Evolutionary conservation across 2,113 vertebrate genomes (phyloP).

Genomic region (Brachyhypopomus gauderio): DNA sequence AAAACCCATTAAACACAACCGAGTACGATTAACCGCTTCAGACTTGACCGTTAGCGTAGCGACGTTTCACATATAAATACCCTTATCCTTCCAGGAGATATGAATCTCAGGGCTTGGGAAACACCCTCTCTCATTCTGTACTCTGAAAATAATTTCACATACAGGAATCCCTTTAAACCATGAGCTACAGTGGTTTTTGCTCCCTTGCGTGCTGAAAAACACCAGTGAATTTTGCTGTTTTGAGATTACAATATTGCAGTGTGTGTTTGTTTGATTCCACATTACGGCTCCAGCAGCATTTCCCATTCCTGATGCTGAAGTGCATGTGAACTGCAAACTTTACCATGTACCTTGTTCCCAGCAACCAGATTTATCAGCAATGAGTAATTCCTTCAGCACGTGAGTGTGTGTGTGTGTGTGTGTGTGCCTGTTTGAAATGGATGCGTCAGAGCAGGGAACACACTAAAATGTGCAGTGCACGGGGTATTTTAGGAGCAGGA

Average conservation of each 20-base stretch:
- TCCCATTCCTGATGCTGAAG: too few species aligned
- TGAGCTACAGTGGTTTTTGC: not conserved
- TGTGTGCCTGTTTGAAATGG: too few species aligned
- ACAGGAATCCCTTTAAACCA: not conserved
- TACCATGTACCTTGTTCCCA: too few species aligned
- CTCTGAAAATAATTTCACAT: not conserved
- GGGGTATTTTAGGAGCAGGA: too few species aligned
- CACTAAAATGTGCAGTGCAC: too few species aligned
- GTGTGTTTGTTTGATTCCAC: not conserved
- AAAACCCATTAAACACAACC: not conserved
- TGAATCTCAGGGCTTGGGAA: not conserved
- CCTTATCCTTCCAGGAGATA: not conserved
- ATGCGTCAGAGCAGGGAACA: too few species aligned
- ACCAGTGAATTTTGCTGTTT: not conserved
- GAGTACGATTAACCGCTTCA: not conserved
- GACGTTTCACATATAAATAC: not conserved
- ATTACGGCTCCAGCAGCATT: not conserved
- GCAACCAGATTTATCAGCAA: too few species aligned
- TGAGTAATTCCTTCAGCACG: too few species aligned
- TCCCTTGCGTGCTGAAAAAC: not conserved
- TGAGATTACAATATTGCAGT: conserved; percentile 4
- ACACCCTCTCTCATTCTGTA: not conserved
- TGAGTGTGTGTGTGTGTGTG: too few species aligned
- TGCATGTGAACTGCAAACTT: too few species aligned
- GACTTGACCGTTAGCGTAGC: not conserved